Base-by-base conservation (phyloP, 2,888 invertebrate genomes). In the Stenichneumon culpator region DNA sequence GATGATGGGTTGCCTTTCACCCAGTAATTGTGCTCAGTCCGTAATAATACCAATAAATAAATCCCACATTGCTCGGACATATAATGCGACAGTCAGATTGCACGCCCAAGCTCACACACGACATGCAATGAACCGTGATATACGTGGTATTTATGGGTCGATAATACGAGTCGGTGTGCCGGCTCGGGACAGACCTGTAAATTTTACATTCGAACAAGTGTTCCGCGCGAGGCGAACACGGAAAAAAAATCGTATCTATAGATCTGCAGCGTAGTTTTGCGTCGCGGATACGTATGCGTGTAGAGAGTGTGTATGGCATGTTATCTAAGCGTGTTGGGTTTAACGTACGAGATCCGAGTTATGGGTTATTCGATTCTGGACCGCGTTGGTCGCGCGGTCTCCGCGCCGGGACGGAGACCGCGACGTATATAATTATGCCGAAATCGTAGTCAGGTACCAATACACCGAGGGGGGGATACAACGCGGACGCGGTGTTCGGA, bases 401-500 rank as follows among this genome's bases (percentile, higher is more conserved):
- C 89, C 89, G 88, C 88, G 86, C 84, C 86, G 86, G 90, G 86
- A 87, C 89, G 88, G 87, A 88, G 88, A 88, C 87, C 86, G 28
- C 86, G 90, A 89, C 88, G 90, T 93, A 92, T 92, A 90, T 93
- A 93, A 93, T 93, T 93, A 93, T 89, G 93, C 90, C 92, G 90
- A 92, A 93, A 93, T 92, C 93, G 91, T 92, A 92, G 92, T 86
- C 84, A 78, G 84, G 82, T 84, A 82, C 84, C 84, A 67, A 86
- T 84, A 86, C 79, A 81, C 74, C 57, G 67, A 68, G 54, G 68
- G 22, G 78, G 63, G 83, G 57, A 82, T 44, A 36, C 73, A 52
- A 22, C 74, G 75, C 50, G 65, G 77, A 72, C 79, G 82, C 57
- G 81, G 75, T 81, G 79, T 81, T 84, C 78, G 79, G 88, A 87